Evolutionary conservation across 2,797 vertebrate species (phyloP).

Genomic region (Tadarida brasiliensis): DNA sequence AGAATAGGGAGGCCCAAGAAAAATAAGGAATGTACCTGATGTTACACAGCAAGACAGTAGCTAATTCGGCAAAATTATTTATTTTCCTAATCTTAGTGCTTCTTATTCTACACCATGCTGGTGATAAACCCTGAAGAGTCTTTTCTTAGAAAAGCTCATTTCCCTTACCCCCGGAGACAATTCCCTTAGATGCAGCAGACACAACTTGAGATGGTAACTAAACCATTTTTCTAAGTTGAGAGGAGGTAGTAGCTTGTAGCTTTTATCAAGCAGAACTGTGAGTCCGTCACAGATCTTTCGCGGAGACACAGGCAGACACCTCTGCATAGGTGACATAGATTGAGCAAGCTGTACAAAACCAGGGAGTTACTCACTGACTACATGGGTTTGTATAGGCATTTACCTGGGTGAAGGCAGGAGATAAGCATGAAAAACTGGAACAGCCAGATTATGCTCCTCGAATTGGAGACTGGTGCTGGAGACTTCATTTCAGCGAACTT

Average conservation of each 20-base stretch:
- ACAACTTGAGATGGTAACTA: not conserved
- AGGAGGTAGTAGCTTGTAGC: not conserved
- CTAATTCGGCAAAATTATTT: not conserved
- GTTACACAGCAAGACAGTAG: not conserved
- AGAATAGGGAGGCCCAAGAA: not conserved
- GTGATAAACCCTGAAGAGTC: not conserved
- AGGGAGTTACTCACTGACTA: not conserved
- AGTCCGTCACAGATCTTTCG: not conserved
- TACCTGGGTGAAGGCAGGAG: constrained; percentile 69
- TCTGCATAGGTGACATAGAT: not conserved
- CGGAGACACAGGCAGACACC: not conserved
- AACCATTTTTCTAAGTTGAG: not conserved
- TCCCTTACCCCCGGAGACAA: not conserved
- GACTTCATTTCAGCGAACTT: not conserved
- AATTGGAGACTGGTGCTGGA: not conserved
- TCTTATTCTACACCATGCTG: not conserved
- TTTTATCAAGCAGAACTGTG: not conserved
- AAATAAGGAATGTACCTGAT: not conserved
- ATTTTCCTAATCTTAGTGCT: not conserved
- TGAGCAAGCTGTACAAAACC: not conserved
- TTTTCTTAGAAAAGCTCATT: not conserved
- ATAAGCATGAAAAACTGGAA: not conserved
- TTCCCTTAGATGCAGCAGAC: not conserved
- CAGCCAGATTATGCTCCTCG: constrained; percentile 56
- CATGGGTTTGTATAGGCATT: not conserved